phyloP scores from a whole-genome alignment of 2,888 invertebrate genomes.

The Coenonympha arcania region DNA sequence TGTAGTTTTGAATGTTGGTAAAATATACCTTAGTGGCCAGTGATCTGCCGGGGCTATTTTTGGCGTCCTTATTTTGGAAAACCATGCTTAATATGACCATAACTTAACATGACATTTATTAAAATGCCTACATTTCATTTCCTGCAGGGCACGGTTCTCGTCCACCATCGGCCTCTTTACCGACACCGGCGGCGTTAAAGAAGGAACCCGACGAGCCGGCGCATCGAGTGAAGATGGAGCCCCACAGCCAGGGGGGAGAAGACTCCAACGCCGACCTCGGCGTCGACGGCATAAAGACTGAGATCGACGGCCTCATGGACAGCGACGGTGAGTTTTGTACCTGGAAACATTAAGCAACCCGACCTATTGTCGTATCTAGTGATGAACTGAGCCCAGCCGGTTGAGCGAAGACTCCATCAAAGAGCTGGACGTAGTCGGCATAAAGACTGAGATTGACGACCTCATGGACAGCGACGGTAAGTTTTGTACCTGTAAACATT shows the following conservation, averaged over 20 bases:
- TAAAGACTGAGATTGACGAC: conserved; percentile 71
- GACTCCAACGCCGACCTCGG: conserved; percentile 58
- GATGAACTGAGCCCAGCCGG: conserved; percentile 65
- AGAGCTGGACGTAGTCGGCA: conserved; percentile 66
- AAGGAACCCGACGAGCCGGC: conserved; percentile 65
- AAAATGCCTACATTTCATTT: too few relatives aligned
- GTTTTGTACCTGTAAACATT: too few relatives aligned
- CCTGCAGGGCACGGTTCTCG: conserved; percentile 65
- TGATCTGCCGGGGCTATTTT: too few relatives aligned
- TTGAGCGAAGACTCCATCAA: conserved; percentile 58
- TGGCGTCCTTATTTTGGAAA: too few relatives aligned
- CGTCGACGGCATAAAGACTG: conserved; percentile 71
- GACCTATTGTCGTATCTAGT: conserved; percentile 64
- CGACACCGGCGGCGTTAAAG: conserved; percentile 68
- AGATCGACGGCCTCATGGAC: conserved; percentile 72
- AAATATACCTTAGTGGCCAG: too few relatives aligned
- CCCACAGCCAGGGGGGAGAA: conserved; percentile 61
- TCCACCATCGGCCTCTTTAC: conserved; percentile 68
- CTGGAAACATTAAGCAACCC: conserved; percentile 66
- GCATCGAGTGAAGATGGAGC: conserved; percentile 68
- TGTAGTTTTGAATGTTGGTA: too few relatives aligned
- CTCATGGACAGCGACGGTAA: conserved; percentile 70
- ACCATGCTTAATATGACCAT: too few relatives aligned
- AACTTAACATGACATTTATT: too few relatives aligned
- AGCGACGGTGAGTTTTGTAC: conserved; percentile 65